Base-by-base conservation (phyloP, 2,797 vertebrate species). In the Adelosebastes latens region DNA sequence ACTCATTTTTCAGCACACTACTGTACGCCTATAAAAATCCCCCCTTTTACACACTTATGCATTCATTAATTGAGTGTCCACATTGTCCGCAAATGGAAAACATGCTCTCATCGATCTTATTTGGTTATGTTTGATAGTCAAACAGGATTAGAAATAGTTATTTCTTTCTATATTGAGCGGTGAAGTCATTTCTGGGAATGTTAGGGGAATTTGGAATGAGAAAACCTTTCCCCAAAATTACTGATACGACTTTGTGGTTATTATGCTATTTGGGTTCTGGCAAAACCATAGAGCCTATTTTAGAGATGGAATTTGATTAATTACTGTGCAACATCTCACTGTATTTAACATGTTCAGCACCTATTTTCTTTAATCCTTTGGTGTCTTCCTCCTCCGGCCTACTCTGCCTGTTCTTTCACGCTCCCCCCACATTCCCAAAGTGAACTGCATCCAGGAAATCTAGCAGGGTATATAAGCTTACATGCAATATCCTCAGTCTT, bases 131-230 rank as follows among this genome's bases (percentile, higher is more conserved):
- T 83, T 81, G 87, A 88, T 87, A 79, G 80, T 82, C 80, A 79
- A 75, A 82, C 46, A 36, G 73, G 77, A 85, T 86, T 82, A 22
- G 52, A 80, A 85, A 75, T 79, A 80, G 76, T 18, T 62, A 52
- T 62, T 60, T 73, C 88, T 83, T 74, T 53, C 24, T 32, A 20
- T 52, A 62, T 32, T 65, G 31, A 70, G 65, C 18, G 16, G 64
- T 81, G 81, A 82, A 76, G 76, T 92, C 90, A 90, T 64, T 18
- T 64, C 29, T 39, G 85, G 91, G 90, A 90, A 85, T 83, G 79
- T 31, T 67, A 64, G 94, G 94, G 94, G 92, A 94, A 93, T 94
- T 95, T 93, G 81, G 77, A 89, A 87, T 31, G 79, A 88, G 64
- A 83, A 83, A 85, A 72, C 14, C 18, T 29, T 62, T 82, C 59